Conservation (phyloP, 1,140 invertebrate species). For the Leptopilina clavipes region DNA sequence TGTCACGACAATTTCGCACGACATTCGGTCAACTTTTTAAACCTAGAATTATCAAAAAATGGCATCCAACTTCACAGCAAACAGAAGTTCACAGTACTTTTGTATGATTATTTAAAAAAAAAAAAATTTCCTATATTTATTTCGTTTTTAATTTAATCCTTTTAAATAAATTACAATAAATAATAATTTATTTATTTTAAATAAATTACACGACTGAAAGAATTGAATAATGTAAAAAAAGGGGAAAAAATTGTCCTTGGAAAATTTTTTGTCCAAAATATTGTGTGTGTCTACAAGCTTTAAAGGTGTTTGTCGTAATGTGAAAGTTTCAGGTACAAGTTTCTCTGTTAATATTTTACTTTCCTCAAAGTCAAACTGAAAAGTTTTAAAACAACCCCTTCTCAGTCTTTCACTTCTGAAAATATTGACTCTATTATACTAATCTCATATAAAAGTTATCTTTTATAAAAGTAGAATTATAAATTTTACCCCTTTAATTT, state of each 20-base stretch:
- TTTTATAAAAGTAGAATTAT: no score
- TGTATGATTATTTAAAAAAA: slow-evolving; percentile 69
- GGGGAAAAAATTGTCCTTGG: neutral
- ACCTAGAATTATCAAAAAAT: slow-evolving; percentile 65
- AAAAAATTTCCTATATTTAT: neutral
- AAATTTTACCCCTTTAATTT: no score
- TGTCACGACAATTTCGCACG: slow-evolving; percentile 93
- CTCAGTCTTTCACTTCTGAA: neutral
- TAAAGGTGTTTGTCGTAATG: neutral
- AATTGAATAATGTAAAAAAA: no score
- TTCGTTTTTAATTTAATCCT: no score
- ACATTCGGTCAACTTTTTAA: slow-evolving; percentile 88
- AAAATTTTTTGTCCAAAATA: neutral
- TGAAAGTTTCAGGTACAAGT: neutral
- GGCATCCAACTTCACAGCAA: slow-evolving; percentile 73
- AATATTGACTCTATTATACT: neutral
- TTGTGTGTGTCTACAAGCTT: neutral
- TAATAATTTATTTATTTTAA: no score
- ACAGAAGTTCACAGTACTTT: slow-evolving; percentile 76
- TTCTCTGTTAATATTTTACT: slow-evolving; percentile 13
- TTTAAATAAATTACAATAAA: no score
- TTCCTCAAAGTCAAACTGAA: neutral
- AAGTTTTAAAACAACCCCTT: neutral
- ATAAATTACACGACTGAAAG: no score
- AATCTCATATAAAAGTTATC: no score